phyloP scores from a whole-genome alignment of 2,888 invertebrate genomes.

The Dynastes tityus region DNA sequence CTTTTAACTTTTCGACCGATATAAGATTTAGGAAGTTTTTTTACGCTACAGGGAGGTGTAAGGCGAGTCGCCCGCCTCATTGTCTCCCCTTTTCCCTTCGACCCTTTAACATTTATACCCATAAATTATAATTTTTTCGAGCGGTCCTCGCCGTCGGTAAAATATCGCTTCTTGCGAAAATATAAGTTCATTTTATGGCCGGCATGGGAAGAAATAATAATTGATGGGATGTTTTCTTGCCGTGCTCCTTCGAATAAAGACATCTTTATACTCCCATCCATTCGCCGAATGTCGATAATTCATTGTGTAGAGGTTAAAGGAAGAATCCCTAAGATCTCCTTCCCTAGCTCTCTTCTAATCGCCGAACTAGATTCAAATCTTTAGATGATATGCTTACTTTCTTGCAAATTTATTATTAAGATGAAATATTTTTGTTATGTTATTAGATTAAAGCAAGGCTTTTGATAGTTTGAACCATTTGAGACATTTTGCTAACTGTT shows the following conservation, averaged over 20 bases:
- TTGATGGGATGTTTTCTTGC: conserved; percentile 40
- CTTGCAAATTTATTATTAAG: no score
- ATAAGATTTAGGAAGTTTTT: conserved; percentile 35
- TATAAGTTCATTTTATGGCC: conserved; percentile 26
- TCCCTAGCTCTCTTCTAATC: neutral
- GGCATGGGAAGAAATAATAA: conserved; percentile 26
- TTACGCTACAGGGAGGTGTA: neutral
- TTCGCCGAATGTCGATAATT: conserved; percentile 7
- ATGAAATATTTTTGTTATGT: no score
- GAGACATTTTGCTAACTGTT: no score
- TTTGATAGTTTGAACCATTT: no score
- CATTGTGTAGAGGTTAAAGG: neutral
- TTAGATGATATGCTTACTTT: no score
- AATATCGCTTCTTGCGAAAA: conserved; percentile 16
- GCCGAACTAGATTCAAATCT: neutral
- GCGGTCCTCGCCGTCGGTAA: conserved; percentile 1
- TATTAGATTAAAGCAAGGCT: no score
- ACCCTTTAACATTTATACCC: conserved; percentile 18
- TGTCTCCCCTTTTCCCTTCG: neutral
- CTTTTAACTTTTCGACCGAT: conserved; percentile 28
- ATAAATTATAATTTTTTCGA: conserved; percentile 32
- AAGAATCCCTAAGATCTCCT: neutral
- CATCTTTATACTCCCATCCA: conserved; percentile 21
- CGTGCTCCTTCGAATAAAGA: conserved; percentile 6
- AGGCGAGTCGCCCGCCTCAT: neutral